Evolutionary conservation across 1,140 invertebrate genomes (phyloP), one percentile per base, ranked within the genome.

Genomic region (Hyles euphorbiae): DNA sequence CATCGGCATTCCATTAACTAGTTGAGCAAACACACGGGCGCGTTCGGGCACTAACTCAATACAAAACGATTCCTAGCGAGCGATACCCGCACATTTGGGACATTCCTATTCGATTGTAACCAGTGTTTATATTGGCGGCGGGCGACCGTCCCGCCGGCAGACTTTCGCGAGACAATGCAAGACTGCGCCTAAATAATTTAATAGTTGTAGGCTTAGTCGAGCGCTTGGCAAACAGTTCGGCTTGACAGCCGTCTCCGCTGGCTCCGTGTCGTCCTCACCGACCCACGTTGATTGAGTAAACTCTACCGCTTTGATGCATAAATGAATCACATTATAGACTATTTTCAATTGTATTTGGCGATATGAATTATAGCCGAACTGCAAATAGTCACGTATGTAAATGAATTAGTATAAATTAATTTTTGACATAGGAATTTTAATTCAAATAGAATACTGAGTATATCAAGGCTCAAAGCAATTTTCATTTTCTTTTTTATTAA

Each of bases 1-100:
- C 76, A 80, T 81, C 76, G 84, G 80, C 71, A 81, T 86, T 81
- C 84, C 81, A 86, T 86, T 86, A 85, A 86, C 83, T 78, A 84
- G 70, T 75, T 72, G 69, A 70, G 73, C 76, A 87, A 86, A 84
- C 78, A 81, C 71, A 74, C 66, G 72, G 71, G 72, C 77, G 77
- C 76, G 73, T 80, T 71, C 73, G 71, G 68, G 56, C 60, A 63
- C 60, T 81, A 76, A 78, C 65, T 63, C 68, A 67, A 72, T 73
- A 78, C 76, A 67, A 69, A 78, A 72, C 77, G 70, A 76, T 69
- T 74, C 62, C 68, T 66, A 55, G 63, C 69, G 60, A 68, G 63
- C 72, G 72, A 77, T 73, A 74, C 69, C 67, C 64, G 64, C 67
- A 69, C 70, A 66, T 72, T 69, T 58, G 72, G 67, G 59, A 75